Percentiles rank a stretch among this genome's conserved stretches.
Evolutionary conservation across 2,113 vertebrate species (phyloP).

Genomic region (Jaculus jaculus): DNA sequence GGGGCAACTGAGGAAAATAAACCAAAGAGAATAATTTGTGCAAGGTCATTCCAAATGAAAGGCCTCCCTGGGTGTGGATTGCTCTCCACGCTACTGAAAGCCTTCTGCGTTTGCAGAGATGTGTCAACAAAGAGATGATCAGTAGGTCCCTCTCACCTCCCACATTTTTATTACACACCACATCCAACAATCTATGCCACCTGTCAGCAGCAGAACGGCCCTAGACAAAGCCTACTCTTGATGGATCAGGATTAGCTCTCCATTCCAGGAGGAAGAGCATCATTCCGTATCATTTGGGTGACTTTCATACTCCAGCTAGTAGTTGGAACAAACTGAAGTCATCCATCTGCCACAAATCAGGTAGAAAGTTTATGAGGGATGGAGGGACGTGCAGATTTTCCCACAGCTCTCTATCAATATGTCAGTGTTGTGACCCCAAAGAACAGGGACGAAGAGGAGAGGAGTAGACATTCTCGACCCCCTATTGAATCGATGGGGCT

Average conservation of each 20-base stretch:
- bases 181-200: slow-evolving; percentile 38
- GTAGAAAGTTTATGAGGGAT: not conserved
- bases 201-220: slow-evolving; percentile 64
- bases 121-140: slow-evolving; percentile 48
- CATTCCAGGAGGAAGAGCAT: slow-evolving; percentile 49
- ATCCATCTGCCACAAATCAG: slow-evolving; percentile 50
- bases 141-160: not conserved
- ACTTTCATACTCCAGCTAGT: slow-evolving; percentile 51
- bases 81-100: slow-evolving; percentile 51
- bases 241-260: slow-evolving; percentile 50
- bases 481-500: not conserved
- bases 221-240: slow-evolving; percentile 55
- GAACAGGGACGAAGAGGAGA: slow-evolving; percentile 12
- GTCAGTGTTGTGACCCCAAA: slow-evolving; percentile 31
- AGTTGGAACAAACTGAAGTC: slow-evolving; percentile 44
- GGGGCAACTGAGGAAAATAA: slow-evolving; percentile 67
- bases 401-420: slow-evolving; percentile 46
- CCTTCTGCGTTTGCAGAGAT: slow-evolving; percentile 59
- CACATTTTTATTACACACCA: slow-evolving; percentile 53
- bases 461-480: slow-evolving; percentile 16
- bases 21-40: slow-evolving; percentile 60
- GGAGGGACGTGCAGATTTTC: not conserved
- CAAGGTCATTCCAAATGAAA: slow-evolving; percentile 56
- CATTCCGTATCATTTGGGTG: slow-evolving; percentile 54
- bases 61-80: slow-evolving; percentile 29